Evolutionary conservation across 2,888 invertebrate species (phyloP).

Genomic region (Operophtera brumata): DNA sequence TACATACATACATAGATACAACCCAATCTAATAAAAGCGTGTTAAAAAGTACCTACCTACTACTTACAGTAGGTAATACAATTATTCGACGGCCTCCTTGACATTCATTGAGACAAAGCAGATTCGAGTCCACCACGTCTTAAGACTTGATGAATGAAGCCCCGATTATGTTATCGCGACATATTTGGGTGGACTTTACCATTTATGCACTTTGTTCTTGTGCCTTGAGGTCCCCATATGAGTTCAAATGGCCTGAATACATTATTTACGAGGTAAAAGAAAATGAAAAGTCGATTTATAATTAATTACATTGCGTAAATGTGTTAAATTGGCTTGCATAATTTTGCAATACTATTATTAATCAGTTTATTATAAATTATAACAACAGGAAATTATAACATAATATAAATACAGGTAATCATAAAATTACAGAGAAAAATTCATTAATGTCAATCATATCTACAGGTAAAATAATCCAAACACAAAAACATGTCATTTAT

Average conservation of each 20-base stretch:
- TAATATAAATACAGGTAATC: too few relatives aligned
- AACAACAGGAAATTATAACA: too few relatives aligned
- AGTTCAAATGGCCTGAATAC: constrained; percentile 18
- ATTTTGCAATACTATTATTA: not conserved
- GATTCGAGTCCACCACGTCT: constrained; percentile 7
- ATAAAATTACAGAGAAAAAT: too few relatives aligned
- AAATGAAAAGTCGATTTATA: constrained; percentile 8
- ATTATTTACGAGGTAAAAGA: constrained; percentile 14
- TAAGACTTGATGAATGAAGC: constrained; percentile 30
- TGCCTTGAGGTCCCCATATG: constrained; percentile 18
- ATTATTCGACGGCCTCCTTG: constrained; percentile 7
- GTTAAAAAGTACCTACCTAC: too few relatives aligned
- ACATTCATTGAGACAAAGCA: constrained; percentile 17
- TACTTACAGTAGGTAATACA: too few relatives aligned
- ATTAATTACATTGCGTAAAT: not conserved
- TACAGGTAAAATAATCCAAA: too few relatives aligned
- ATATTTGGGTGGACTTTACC: constrained; percentile 21
- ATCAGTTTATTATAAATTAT: too few relatives aligned
- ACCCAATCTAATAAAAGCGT: too few relatives aligned
- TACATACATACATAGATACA: too few relatives aligned
- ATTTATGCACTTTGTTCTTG: constrained; percentile 16
- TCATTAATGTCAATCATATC: too few relatives aligned
- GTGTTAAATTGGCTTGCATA: not conserved
- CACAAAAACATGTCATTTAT: too few relatives aligned
- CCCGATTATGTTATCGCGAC: constrained; percentile 10